phyloP scores from a whole-genome alignment of 2,888 invertebrate species.

The Halocaridina rubra region DNA sequence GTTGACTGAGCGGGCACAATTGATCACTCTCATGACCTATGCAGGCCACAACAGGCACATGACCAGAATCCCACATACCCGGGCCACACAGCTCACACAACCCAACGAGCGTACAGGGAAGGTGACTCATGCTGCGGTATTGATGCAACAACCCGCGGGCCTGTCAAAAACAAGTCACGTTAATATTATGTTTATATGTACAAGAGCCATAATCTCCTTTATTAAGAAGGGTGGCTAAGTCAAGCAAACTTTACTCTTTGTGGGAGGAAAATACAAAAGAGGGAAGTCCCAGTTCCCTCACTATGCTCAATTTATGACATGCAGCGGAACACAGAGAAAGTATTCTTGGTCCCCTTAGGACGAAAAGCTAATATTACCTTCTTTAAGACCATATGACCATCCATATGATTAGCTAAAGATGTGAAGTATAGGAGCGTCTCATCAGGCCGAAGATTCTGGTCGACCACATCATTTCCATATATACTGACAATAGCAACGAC shows the following conservation, averaged over 20 bases:
- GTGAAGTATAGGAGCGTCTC: constrained; percentile 96
- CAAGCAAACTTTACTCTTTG: no score
- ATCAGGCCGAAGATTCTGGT: constrained; percentile 90
- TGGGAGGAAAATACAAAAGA: no score
- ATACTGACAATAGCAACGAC: constrained; percentile 93
- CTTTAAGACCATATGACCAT: constrained; percentile 86
- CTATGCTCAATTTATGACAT: no score
- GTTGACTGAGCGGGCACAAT: constrained; percentile 48
- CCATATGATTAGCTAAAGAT: constrained; percentile 97
- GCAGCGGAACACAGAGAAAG: no score
- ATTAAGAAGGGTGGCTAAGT: no score
- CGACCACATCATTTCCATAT: constrained; percentile 88
- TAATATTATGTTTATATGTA: no score
- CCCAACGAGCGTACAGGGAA: constrained; percentile 90
- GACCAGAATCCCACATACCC: constrained; percentile 94
- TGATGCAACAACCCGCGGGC: constrained; percentile 91
- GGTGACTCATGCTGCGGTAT: constrained; percentile 85
- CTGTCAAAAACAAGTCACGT: no score
- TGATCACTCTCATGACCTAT: constrained; percentile 65
- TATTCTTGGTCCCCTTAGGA: not conserved
- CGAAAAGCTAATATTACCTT: constrained; percentile 72
- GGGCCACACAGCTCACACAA: constrained; percentile 90
- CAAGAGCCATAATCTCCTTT: no score
- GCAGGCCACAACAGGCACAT: constrained; percentile 88
- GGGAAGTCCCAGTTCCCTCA: no score